Percentiles rank a stretch among this genome's conserved stretches.
These are phyloP conservation scores for Xestia xanthographa DNA, from an alignment of 2,888 invertebrate species.

Conservation along the genomic window DNA sequence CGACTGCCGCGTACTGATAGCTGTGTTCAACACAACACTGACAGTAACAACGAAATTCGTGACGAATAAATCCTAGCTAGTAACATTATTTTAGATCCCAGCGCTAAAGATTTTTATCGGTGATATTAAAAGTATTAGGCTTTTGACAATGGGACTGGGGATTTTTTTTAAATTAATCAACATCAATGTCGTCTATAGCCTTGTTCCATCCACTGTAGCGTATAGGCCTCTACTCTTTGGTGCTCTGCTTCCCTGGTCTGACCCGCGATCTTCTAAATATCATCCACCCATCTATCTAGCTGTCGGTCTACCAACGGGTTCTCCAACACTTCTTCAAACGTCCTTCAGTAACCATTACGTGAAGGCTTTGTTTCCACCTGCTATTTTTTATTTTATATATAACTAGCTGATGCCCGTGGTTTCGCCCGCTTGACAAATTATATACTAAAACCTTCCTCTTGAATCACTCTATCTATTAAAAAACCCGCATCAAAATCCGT, in stretches of 20 bases:
- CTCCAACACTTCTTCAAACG: neutral
- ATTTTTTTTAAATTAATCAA: neutral
- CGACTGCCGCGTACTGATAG: too few species aligned
- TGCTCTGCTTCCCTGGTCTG: neutral
- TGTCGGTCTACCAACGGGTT: neutral
- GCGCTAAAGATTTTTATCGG: neutral
- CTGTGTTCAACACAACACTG: neutral
- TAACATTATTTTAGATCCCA: neutral
- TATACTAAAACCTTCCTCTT: too few species aligned
- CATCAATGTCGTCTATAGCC: neutral
- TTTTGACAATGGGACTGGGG: neutral
- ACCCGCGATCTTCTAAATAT: neutral
- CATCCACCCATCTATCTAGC: neutral
- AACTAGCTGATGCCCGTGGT: too few species aligned
- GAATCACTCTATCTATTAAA: too few species aligned
- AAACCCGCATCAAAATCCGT: too few species aligned
- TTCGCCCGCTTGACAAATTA: too few species aligned
- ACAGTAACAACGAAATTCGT: neutral
- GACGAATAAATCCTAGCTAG: neutral
- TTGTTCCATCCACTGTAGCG: neutral
- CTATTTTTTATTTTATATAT: too few species aligned
- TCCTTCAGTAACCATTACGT: neutral
- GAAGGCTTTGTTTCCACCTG: neutral
- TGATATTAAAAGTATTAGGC: neutral
- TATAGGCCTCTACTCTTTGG: neutral